Evolutionary conservation across 2,113 vertebrate species (phyloP).

Genomic region (Microcebus lehilahytsara): DNA sequence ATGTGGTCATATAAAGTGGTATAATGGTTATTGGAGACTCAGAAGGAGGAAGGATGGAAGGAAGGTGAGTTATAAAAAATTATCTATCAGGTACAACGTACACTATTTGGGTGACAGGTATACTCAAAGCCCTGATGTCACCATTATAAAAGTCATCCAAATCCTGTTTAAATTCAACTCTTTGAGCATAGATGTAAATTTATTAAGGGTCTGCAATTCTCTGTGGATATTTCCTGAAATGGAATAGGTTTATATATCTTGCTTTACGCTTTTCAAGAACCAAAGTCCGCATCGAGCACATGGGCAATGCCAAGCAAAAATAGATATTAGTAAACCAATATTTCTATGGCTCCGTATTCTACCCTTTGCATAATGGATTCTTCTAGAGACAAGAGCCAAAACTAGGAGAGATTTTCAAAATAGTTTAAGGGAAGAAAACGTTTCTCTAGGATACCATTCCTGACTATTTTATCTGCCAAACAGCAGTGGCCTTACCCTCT

Average conservation of each 20-base stretch:
- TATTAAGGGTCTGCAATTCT: background rate
- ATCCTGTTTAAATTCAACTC: background rate
- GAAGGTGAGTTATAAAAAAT: too few relatives aligned
- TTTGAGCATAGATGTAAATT: background rate
- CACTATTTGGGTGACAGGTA: too few relatives aligned
- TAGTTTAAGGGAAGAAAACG: slow-evolving; percentile 3
- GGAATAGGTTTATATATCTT: background rate
- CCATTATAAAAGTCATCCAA: too few relatives aligned
- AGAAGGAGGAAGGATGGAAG: too few relatives aligned
- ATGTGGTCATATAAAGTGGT: too few relatives aligned
- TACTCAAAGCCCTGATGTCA: too few relatives aligned
- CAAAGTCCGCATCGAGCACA: background rate
- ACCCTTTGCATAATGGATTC: background rate
- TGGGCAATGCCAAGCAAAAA: background rate
- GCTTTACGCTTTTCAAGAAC: background rate
- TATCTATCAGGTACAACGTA: too few relatives aligned
- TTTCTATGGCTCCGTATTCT: background rate
- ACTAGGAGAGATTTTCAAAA: background rate
- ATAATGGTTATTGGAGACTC: too few relatives aligned
- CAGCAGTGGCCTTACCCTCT: slow-evolving; percentile 38
- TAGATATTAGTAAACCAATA: background rate
- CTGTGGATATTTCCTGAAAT: background rate
- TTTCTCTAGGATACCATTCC: slow-evolving; percentile 29
- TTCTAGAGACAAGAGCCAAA: background rate
- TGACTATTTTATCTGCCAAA: background rate